Base-by-base conservation (phyloP, 53 echinoderm and acorn worm species). In the Stichopus horrens region DNA sequence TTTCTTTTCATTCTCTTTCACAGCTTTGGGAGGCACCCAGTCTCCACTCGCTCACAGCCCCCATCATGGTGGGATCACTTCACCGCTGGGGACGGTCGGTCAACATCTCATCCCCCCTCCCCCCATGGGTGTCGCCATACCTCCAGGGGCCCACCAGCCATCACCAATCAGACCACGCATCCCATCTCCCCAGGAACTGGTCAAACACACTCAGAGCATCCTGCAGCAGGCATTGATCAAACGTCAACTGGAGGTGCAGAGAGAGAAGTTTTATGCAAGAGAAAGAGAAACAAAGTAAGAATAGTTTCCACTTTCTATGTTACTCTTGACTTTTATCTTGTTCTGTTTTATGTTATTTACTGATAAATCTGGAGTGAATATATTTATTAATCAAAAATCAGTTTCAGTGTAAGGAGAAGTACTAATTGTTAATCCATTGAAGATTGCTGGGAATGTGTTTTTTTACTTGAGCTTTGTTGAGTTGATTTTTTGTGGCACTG, bases 151-250 rank as follows among this genome's bases (percentile, higher is more conserved):
- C 58, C 83, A 93, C 55, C 91, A 90, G 23, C 92, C 91, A 19
- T 95, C 95, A 83, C 95, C 94, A 4, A 91, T 92, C 60, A 89
- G 90, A 74, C 91, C 96, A 23, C 92, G 99, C 22, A 94, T 99
- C 82, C 99, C 99, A n/a, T 99, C 99, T 2, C 99, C 99, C 6
- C 94, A 94, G 83, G 99, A 99, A 91, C 91, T 99, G 73, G 99
- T 94, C 54, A 96, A 94, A 58, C 99, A 99, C 92, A 99, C 99
- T 58, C 99, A 99, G 93, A 94, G 89, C 83, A 99, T 99, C 86
- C 83, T 95, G 87, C 99, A 99, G 83, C 96, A 99, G 88, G 99
- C 99, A 5, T 83, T 96, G 21, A 99, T 99, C 75, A 99, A 95
- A 88, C 80, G 91, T 51, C 99, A 99, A 90, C 93, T 99, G 76